Base-by-base conservation (phyloP, 2,797 vertebrate species). In the Mormyrops attenuatus region DNA sequence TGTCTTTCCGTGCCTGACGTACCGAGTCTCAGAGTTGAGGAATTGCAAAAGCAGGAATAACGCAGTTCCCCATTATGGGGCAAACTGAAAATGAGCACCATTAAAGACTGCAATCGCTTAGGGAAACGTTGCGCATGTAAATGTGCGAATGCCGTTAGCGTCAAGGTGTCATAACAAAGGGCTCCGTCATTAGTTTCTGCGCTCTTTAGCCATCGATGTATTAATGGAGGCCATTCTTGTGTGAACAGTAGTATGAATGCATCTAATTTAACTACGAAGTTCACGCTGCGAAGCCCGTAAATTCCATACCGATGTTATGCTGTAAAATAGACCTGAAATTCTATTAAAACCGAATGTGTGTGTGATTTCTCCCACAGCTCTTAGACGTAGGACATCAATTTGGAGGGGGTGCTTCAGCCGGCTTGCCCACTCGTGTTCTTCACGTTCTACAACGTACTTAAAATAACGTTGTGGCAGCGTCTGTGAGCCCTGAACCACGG, bases 381-480 rank as follows among this genome's bases (percentile, higher is more conserved):
- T 30, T 49, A 93, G 93, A 17, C 2, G 30, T 15, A 17, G 84
- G 9, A 34, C 84, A 85, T 53, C 26, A 7, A 3, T 52, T 66
- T 73, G 66, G 52, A 53, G 30, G 55, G 82, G 38, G 82, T 55
- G 34, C 85, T 87, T 34, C 69, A 90, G 26, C 55, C 38, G 49
- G 47, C 84, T 49, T 91, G 92, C 90, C 92, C 89, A 87, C 34
- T 94, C 55, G 38, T 88, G 88, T 85, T 77, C 89, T 88, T 44
- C 88, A 89, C 90, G 88, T 91, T 93, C 92, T 93, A 92, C 26
- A 57, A 38, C 20, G 8, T 66, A 52, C 93, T 95, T 92, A 92
- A 95, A 95, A 95, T 95, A 95, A 90, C 90, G 17, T 85, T 8
- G 69, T 66, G 57, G 34, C 34, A 69, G 49, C 69, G 5, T 15